Conservation (phyloP, 2,797 vertebrate species). For the Pipistrellus pipistrellus region DNA sequence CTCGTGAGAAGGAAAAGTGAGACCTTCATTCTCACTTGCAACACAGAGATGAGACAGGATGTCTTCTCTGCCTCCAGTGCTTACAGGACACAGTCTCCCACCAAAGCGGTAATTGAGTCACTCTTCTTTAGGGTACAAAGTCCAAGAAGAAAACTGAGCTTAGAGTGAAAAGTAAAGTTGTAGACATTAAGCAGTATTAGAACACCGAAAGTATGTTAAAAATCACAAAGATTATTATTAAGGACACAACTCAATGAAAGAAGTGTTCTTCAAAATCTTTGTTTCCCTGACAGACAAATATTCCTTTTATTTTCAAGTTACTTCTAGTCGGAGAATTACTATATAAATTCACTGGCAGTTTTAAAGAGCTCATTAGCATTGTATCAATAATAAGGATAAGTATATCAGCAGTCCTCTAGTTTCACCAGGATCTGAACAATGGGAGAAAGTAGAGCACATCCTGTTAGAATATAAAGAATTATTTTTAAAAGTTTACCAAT, state of each 20-base stretch:
- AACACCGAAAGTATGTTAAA: background rate
- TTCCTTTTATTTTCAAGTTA: background rate
- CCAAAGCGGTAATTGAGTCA: background rate
- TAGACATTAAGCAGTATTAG: background rate
- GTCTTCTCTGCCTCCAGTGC: fast-evolving
- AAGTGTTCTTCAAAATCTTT: background rate
- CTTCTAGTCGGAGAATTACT: background rate
- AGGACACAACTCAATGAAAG: background rate
- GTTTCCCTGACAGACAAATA: background rate
- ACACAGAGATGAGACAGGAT: fast-evolving
- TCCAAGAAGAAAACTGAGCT: background rate
- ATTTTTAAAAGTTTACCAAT: background rate
- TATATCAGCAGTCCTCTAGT: background rate
- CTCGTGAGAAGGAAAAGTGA: background rate
- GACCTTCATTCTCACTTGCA: background rate
- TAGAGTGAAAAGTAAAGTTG: background rate
- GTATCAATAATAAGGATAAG: slow-evolving; percentile 10
- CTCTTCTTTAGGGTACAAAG: background rate
- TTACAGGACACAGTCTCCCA: background rate
- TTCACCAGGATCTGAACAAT: background rate
- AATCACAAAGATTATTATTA: background rate
- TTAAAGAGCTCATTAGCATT: background rate
- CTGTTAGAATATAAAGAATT: background rate
- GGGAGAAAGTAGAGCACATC: background rate
- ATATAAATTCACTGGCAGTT: background rate